Percentiles rank a stretch among this genome's conserved stretches.
phyloP scores from a whole-genome alignment of 2,888 invertebrate genomes.

The Caprella mutica region DNA sequence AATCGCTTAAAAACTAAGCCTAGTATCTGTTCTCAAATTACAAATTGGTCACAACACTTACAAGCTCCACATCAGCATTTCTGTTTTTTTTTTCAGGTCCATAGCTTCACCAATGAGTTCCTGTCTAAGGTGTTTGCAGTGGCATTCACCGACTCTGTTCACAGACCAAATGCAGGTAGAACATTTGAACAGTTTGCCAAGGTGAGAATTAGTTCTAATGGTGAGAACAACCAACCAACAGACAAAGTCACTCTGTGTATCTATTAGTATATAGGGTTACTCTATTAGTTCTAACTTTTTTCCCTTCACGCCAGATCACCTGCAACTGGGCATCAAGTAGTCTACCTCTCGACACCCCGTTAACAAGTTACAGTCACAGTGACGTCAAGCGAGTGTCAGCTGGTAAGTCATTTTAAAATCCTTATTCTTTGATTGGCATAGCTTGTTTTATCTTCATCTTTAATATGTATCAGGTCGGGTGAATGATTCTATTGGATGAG shows the following conservation, averaged over 20 bases:
- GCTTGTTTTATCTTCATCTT: too few relatives aligned
- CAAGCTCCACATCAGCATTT: background rate
- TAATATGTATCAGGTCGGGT: too few relatives aligned
- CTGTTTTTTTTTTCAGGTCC: conserved; percentile 8
- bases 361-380: conserved; percentile 18
- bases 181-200: conserved; percentile 12
- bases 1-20: too few relatives aligned
- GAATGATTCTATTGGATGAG: too few relatives aligned
- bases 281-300: conserved; percentile 3
- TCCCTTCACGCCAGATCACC: conserved; percentile 35
- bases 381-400: conserved; percentile 37
- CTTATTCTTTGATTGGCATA: too few relatives aligned
- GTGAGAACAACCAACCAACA: background rate
- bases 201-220: conserved; percentile 8
- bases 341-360: conserved; percentile 36
- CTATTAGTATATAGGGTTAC: background rate
- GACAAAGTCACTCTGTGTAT: background rate
- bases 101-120: conserved; percentile 46
- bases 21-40: too few relatives aligned
- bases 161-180: conserved; percentile 41
- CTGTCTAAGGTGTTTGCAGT: conserved; percentile 56
- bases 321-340: conserved; percentile 39
- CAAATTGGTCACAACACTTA: too few relatives aligned
- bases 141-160: conserved; percentile 65
- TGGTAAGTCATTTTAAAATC: conserved; percentile 37